Evolutionary conservation across 2,888 invertebrate species (phyloP).

Genomic region (Acrocyrtus sp.): DNA sequence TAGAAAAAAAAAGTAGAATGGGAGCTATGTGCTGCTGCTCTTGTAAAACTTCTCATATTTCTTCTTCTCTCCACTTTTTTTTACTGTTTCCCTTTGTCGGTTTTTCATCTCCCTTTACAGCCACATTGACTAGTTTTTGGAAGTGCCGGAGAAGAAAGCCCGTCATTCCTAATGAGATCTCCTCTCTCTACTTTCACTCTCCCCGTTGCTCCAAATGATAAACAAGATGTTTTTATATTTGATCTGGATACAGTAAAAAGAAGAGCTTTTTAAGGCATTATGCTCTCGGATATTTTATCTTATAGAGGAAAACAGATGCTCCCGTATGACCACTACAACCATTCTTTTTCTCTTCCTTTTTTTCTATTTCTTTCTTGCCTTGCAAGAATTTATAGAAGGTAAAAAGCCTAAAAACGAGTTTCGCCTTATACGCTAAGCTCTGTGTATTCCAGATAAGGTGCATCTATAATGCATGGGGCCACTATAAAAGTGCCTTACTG

Average conservation of each 20-base stretch:
- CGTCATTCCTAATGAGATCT: conserved; percentile 11
- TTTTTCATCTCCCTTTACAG: conserved; percentile 35
- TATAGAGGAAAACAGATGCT: background rate
- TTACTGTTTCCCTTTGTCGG: conserved; percentile 21
- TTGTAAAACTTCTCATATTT: conserved; percentile 10
- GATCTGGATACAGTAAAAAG: too few species aligned
- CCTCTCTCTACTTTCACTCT: too few species aligned
- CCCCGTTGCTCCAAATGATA: background rate
- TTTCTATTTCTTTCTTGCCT: background rate
- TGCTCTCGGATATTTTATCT: background rate
- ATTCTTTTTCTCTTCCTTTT: background rate
- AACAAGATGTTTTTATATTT: too few species aligned
- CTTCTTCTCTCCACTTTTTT: too few species aligned
- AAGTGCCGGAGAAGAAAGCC: background rate
- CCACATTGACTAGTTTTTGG: background rate
- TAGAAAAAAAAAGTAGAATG: too few species aligned
- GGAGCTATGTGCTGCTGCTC: background rate
- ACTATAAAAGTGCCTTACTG: background rate
- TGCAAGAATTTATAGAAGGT: too few species aligned
- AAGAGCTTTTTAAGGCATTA: background rate
- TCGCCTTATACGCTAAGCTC: too few species aligned
- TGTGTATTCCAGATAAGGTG: too few species aligned
- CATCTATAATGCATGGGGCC: conserved; percentile 50
- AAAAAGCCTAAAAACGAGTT: too few species aligned
- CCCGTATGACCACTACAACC: conserved; percentile 24